These are phyloP conservation scores for Apomyelois bistriatella DNA, from an alignment of 2,888 invertebrate genomes.

Conservation along the genomic window DNA sequence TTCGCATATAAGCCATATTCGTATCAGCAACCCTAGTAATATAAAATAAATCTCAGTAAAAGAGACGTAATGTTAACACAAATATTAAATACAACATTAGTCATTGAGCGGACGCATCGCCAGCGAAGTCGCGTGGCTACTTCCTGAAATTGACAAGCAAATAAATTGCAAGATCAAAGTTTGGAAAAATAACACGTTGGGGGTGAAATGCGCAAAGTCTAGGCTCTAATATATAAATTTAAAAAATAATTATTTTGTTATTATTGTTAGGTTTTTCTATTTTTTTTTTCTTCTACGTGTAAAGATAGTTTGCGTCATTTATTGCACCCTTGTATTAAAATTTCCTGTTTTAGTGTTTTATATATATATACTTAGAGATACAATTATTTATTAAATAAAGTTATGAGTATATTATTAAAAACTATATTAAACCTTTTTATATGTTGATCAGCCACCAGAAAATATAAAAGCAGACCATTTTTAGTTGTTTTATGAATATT, in stretches of 20 bases:
- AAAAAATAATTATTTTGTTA: neutral
- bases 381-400: no score
- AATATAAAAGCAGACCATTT: no score
- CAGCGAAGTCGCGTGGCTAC: conserved; percentile 60
- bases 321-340: no score
- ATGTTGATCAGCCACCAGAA: no score
- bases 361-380: no score
- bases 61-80: conserved; percentile 19
- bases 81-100: conserved; percentile 31
- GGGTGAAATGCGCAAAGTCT: conserved; percentile 37
- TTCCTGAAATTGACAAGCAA: conserved; percentile 76
- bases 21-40: neutral
- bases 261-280: neutral
- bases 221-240: neutral
- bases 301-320: no score
- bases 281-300: no score
- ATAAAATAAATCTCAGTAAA: conserved; percentile 13
- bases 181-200: conserved; percentile 56
- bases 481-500: no score
- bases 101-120: conserved; percentile 44
- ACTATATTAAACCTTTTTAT: no score
- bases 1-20: neutral
- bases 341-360: no score
- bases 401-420: no score
- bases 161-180: conserved; percentile 73